These are phyloP conservation scores for Hydrotaea cyrtoneurina DNA, from an alignment of 2,888 invertebrate genomes.

Conservation along the genomic window DNA sequence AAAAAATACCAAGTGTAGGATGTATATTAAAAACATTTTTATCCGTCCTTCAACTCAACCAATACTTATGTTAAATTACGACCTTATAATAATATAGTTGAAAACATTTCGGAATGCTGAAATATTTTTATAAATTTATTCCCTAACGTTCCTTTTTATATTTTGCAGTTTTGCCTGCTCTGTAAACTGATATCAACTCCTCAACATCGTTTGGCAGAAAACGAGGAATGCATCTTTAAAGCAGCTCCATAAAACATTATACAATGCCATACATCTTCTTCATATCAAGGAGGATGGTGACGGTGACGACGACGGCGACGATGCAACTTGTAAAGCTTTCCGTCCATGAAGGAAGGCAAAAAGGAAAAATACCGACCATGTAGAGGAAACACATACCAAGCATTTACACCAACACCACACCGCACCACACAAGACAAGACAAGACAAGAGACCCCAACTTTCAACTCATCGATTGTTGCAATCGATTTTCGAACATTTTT, in stretches of 20 bases:
- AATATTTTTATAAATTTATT: too few species aligned
- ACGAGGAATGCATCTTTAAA: conserved; percentile 43
- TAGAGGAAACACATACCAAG: neutral
- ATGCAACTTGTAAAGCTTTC: conserved; percentile 6
- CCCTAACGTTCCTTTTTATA: neutral
- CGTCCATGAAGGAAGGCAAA: neutral
- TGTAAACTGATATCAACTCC: conserved; percentile 13
- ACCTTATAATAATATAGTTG: too few species aligned
- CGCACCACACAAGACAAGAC: neutral
- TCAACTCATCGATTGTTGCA: conserved; percentile 42
- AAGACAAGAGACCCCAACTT: too few species aligned
- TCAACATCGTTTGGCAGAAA: conserved; percentile 15
- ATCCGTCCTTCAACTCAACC: too few species aligned
- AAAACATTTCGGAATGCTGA: too few species aligned
- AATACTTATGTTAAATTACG: too few species aligned
- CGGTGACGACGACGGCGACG: neutral
- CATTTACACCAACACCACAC: neutral
- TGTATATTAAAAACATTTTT: too few species aligned
- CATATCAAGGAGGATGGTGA: conserved; percentile 37
- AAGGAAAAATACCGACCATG: neutral
- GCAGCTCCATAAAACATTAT: conserved; percentile 47
- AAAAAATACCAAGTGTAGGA: too few species aligned
- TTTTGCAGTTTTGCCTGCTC: conserved; percentile 12
- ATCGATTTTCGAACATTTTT: conserved; percentile 51
- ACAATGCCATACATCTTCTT: conserved; percentile 59